These are phyloP conservation scores for Varanus komodoensis DNA, from an alignment of 2,113 vertebrate genomes.

Conservation along the genomic window DNA sequence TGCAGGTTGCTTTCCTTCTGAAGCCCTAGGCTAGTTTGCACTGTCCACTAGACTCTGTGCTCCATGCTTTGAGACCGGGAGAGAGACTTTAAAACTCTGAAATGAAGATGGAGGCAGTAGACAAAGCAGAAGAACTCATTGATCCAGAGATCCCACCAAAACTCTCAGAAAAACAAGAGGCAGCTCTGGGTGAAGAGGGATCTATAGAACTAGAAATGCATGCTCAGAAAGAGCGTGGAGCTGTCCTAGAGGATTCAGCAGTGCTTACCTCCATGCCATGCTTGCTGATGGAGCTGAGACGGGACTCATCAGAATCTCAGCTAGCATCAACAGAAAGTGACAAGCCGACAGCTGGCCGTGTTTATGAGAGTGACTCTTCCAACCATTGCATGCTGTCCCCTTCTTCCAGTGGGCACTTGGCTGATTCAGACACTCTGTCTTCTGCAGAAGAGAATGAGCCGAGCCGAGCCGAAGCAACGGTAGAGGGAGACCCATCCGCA, in stretches of 20 bases:
- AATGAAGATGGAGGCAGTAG: constrained; percentile 96
- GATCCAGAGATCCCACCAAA: constrained; percentile 86
- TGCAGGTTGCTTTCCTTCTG: constrained; percentile 72
- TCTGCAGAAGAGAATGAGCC: constrained; percentile 89
- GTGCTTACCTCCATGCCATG: constrained; percentile 94
- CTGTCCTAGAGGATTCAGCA: constrained; percentile 79
- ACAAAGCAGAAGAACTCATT: constrained; percentile 89
- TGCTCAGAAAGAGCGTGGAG: constrained; percentile 79
- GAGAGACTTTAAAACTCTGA: constrained; percentile 78
- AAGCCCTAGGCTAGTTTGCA: constrained; percentile 53
- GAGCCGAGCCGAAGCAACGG: constrained; percentile 66
- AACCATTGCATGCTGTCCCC: constrained; percentile 97
- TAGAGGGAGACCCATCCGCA: constrained; percentile 77
- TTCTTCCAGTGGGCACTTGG: constrained; percentile 95
- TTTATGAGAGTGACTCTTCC: constrained; percentile 96
- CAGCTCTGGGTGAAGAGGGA: constrained; percentile 78
- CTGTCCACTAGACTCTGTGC: constrained; percentile 61
- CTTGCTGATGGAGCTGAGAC: constrained; percentile 93
- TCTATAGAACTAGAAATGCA: constrained; percentile 83
- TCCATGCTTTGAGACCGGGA: constrained; percentile 80
- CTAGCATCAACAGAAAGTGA: constrained; percentile 87
- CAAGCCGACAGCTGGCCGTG: constrained; percentile 76
- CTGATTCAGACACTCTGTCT: constrained; percentile 95
- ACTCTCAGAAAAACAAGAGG: constrained; percentile 80
- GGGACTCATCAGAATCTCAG: constrained; percentile 92